Base-by-base conservation (phyloP, 2,888 invertebrate genomes). In the Zygogramma bicolorata region DNA sequence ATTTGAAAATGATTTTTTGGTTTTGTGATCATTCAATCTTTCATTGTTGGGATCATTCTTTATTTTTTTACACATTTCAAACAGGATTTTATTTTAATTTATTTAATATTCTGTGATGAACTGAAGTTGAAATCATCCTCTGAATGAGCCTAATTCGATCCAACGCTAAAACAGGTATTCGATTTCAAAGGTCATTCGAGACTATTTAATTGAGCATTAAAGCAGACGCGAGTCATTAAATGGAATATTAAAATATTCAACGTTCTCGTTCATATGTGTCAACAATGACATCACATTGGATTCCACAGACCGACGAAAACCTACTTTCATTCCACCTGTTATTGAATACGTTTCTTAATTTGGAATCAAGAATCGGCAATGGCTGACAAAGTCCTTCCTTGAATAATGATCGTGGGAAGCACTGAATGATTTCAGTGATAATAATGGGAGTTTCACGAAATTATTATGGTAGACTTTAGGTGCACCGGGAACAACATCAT, bases 211-310 rank as follows among this genome's bases (percentile, higher is more conserved):
- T 27, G 53, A 27, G 53, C 25, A 53, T 53, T 53, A 53, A 53
- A 53, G n/a, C 53, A 53, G 53, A 25, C 53, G 27, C 5, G 13
- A 53, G 10, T 53, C 53, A n/a, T 53, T 53, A 53, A 27, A 53
- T 25, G 25, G 6, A 53, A 25, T 53, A 53, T 53, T 53, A 22
- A 53, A 53, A 53, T 42, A 27, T 53, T 53, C 53, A 53, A 53
- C 25, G n/a, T 27, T 53, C 53, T 53, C n/a, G 53, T 53, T 25
- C 53, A 53, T 15, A n/a, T 53, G 53, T 53, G 27, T 53, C 53
- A 53, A 53, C 53, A 53, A 53, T 53, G 53, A 53, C 53, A 53
- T 53, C 53, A 53, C 53, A 27, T 34, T 20, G 53, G 6, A 53
- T 53, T 27, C 25, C 27, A n/a, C n/a, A 27, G 53, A 53, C 53